Base-by-base conservation (phyloP, 2,113 vertebrate species). In the Callaeas wilsoni region DNA sequence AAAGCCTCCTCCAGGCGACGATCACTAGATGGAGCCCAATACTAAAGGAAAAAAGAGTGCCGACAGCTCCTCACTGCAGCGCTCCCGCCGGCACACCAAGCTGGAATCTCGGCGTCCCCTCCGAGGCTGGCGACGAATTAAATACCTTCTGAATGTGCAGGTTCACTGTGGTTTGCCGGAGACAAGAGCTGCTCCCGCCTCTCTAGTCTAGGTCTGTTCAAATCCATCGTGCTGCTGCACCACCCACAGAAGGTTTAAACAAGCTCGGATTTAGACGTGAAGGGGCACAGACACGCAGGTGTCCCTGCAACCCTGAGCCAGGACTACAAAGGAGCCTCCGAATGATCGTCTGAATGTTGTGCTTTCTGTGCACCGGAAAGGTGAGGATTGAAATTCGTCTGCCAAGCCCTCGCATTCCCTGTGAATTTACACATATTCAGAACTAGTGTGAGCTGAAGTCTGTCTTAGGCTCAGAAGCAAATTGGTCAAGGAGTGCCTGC, bases 11-110 rank as follows among this genome's bases (percentile, higher is more conserved):
- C 50, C 26, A 26, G 50, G 39, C n/a, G 35, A 55, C 15, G 30
- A 67, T 87, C 90, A 23, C 94, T 89, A 96, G 95, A 41, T 83
- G 93, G 87, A 93, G 86, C 91, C 30, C 87, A 50, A 41, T 77
- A 89, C 78, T 26, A 84, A 65, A 55, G 27, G 26, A 63, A 86
- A 91, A 14, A 33, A 16, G 4, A 29, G 22, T 7, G 55, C 63
- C n/a, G 37, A 4, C 12, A 52, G 30, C n/a, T 91, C 27, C 50
- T 57, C 37, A 0, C 9, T 19, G 55, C 81, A 44, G 55, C 33
- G 7, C 75, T 90, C 44, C 76, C 26, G 63, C 79, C 37, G 1
- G 41, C 37, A 32, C 46, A 1, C 27, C 47, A 20, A 46, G 49
- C 49, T 53, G 9, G 9, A 10, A 64, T 5, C 44, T 53, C 35